These are phyloP conservation scores for Rhinoraja longicauda DNA, from an alignment of 2,797 vertebrate genomes.

Conservation along the genomic window DNA sequence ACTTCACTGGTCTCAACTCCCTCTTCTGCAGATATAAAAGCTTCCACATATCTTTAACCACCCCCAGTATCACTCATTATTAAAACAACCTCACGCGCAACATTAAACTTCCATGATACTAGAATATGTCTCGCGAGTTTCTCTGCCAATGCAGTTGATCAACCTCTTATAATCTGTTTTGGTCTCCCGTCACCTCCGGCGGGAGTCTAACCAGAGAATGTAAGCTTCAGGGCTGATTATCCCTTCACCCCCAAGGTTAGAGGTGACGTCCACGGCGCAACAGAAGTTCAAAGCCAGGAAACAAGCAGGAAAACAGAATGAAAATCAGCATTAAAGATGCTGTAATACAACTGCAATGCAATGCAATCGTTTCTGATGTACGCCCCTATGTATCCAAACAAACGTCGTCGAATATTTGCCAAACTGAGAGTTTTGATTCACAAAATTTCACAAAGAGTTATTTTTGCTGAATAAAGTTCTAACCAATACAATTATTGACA, in stretches of 20 bases:
- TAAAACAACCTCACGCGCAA: conserved; percentile 8
- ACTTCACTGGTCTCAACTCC: conserved; percentile 66
- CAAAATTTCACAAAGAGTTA: background rate
- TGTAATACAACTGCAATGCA: background rate
- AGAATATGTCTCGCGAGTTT: background rate
- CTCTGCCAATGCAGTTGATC: background rate
- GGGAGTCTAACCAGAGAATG: conserved; percentile 35
- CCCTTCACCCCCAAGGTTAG: conserved; percentile 66
- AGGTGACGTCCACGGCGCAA: conserved; percentile 66
- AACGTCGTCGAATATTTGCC: background rate
- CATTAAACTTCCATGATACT: background rate
- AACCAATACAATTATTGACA: background rate
- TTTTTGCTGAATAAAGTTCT: background rate
- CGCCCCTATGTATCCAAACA: background rate
- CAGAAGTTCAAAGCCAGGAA: conserved; percentile 72
- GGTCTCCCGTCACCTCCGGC: background rate
- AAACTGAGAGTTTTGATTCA: background rate
- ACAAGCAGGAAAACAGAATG: conserved; percentile 48
- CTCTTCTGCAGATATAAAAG: conserved; percentile 42
- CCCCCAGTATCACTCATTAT: background rate
- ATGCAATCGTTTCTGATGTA: background rate
- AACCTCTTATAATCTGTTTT: background rate
- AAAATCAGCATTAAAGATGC: conserved; percentile 15
- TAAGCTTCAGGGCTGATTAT: conserved; percentile 51
- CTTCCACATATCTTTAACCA: background rate